Evolutionary conservation across 2,888 invertebrate genomes (phyloP).

Genomic region (Noctua comes): DNA sequence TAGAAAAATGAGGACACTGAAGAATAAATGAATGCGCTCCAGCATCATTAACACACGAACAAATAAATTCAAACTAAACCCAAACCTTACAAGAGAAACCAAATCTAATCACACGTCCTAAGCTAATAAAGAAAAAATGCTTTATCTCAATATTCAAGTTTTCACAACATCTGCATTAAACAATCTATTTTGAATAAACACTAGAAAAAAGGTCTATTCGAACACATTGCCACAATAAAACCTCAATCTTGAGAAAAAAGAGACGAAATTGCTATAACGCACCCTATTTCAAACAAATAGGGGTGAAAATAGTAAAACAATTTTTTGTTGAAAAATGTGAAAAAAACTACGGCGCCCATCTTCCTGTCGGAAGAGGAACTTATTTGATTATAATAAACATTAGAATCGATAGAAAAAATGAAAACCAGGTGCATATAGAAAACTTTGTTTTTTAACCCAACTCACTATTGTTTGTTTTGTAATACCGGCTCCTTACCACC

Average conservation of each 20-base stretch:
- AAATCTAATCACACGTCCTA: constrained; percentile 2
- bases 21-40: background rate
- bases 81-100: constrained; percentile 1
- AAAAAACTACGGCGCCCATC: constrained; percentile 84
- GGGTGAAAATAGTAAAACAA: constrained; percentile 58
- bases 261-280: background rate
- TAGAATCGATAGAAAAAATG: constrained; percentile 80
- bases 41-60: background rate
- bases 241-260: constrained; percentile 65
- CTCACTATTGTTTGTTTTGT: constrained; percentile 82
- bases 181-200: constrained; percentile 81
- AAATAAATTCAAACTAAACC: constrained; percentile 22
- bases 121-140: constrained; percentile 35
- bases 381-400: constrained; percentile 90
- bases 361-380: constrained; percentile 89
- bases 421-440: constrained; percentile 85
- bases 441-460: constrained; percentile 80
- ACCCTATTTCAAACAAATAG: constrained; percentile 67
- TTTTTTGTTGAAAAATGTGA: constrained; percentile 71
- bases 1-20: background rate
- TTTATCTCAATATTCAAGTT: constrained; percentile 57
- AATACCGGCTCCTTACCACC: constrained; percentile 78
- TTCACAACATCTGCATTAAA: constrained; percentile 84
- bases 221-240: constrained; percentile 86
- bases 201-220: constrained; percentile 76